Base-by-base conservation (phyloP, 1,140 invertebrate genomes). In the Globodera ellingtonae region DNA sequence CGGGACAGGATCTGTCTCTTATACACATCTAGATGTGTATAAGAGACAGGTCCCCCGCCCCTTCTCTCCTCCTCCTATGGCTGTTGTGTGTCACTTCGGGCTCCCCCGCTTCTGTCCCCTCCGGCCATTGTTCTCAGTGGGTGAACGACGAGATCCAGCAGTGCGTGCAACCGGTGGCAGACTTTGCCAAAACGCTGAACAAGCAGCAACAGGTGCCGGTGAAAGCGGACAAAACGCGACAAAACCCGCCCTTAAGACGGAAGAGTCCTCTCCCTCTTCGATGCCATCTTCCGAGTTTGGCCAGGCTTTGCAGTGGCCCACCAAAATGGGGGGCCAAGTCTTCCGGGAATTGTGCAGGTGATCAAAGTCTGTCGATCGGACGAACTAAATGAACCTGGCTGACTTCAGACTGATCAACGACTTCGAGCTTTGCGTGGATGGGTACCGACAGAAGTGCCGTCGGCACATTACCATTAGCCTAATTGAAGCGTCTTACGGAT, bases 151-250 rank as follows among this genome's bases (percentile, higher is more conserved):
- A 77, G 62, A 88, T 88, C 66, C 87, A 88, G 69, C 80, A 79
- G 52, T 88, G 87, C 75, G 87, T 88, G 8, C 87, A 85, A 44
- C 87, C 87, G 18, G 87, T 88, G 15, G 88, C 87, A 18, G 83
- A 89, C 24, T 88, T 89, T 72, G 88, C 87, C 44, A 89, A 89
- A 79, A 77, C 89, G 48, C 72, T 88, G 18, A 88, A 88, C 72
- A 82, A 84, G 74, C 71, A 89, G 74, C 79, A 82, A 75, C 48
- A 59, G 66, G 85, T 82, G 59, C 48, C 77, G 52, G n/a, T 52
- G 35, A 7, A 52, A 65, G 46, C n/a, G 18, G 48, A 15, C n/a
- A 82, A 80, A 80, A n/a, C 13, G 47, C n/a, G 35, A 5, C 7
- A 21, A 46, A 52, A 6, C 46, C 18, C 50, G 5, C n/a, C 59